Conservation (phyloP, 1,140 invertebrate species). For the Drosophila malerkotliana region DNA sequence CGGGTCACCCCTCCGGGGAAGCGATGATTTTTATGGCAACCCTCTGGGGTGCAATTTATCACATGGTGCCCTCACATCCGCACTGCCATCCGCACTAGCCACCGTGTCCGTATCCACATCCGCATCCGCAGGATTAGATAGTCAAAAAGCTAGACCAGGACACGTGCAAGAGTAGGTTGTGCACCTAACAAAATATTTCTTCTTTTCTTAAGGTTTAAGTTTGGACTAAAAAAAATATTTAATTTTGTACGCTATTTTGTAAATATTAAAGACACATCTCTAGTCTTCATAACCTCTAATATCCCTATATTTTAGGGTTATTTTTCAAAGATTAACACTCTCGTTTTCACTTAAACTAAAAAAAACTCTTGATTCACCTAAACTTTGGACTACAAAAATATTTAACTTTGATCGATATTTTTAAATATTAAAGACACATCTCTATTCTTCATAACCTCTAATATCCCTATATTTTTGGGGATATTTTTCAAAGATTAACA, state of each 20-base stretch:
- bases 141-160: constrained; percentile 76
- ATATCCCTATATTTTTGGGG: no score
- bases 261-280: no score
- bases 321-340: no score
- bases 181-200: neutral
- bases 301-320: no score
- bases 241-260: no score
- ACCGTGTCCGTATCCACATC: constrained; percentile 3
- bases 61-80: constrained; percentile 54
- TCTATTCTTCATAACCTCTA: no score
- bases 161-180: constrained; percentile 54
- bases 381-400: neutral
- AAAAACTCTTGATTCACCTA: no score
- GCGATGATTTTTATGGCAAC: constrained; percentile 82
- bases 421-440: no score
- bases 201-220: neutral
- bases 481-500: no score
- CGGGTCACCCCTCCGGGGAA: constrained; percentile 11
- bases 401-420: no score
- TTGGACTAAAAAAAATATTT: neutral
- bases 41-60: constrained; percentile 83
- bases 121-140: constrained; percentile 67
- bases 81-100: neutral
- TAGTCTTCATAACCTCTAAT: no score
- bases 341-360: no score